Evolutionary conservation across 2,888 invertebrate species (phyloP), one percentile per base, ranked within the genome.

Genomic region (Brachypterus glaber): DNA sequence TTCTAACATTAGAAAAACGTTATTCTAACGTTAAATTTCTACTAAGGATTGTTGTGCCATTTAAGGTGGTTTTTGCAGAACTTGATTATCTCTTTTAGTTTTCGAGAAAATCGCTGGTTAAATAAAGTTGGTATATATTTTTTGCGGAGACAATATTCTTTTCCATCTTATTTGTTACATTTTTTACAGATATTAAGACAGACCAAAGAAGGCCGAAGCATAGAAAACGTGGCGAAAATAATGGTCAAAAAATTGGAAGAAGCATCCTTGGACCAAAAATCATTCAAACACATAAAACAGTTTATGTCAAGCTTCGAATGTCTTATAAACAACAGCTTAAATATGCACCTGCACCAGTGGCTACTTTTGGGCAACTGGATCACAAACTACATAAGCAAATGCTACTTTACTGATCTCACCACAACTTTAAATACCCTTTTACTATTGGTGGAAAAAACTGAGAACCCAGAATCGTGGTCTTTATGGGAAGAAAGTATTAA

Each of bases 351-450:
- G 5, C 47, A 57, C 15, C 63, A 64, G 42, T 56, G 56, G 50
- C 29, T 52, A n/a, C 46, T 66, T 15, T 44, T 66, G 3, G 54
- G 56, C 31, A 27, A 44, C n/a, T 66, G 64, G 64, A 46, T 62
- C 17, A 38, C 44, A 11, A 56, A 55, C 40, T 66, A 63, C 44
- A 42, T 59, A 39, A 42, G 50, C 11, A 42, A 46, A 3, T 64
- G 63, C 41, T 53, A 58, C 31, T 47, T 53, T 31, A 36, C 48
- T 1, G 64, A 66, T 31, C 45, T 64, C 14, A 50, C 50, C 16
- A 29, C 39, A 7, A 44, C 59, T 4, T 39, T 63, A 11, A 53
- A 58, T 14, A 46, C 58, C 7, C 44, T 64, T 15, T 40, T 52
- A 16, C 41, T 37, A n/a, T 44, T 53, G 3, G 37, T 62, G 8